Base-by-base conservation (phyloP, 1,140 invertebrate species). In the Goniozus legneri region DNA sequence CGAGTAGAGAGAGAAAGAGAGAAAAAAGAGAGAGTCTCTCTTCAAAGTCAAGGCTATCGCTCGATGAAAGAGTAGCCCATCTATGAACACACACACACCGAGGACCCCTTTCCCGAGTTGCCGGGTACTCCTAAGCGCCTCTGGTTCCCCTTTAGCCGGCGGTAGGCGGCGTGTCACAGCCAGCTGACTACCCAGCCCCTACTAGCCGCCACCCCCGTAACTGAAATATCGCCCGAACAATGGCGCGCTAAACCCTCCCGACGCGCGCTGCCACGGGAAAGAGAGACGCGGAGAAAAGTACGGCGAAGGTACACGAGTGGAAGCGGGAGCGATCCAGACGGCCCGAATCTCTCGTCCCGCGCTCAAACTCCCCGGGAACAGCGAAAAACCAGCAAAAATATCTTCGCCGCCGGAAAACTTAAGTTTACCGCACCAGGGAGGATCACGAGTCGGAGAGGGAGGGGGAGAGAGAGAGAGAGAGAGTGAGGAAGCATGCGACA, bases 161-260 rank as follows among this genome's bases (percentile, higher is more conserved):
- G 56, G 67, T 67, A 66, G 71, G 69, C 65, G 65, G 64, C 71
- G 69, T 69, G 75, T 75, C 75, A 75, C 63, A 68, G 56, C 69
- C 73, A 76, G 72, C 75, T 76, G 73, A 77, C 75, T 75, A 55
- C 56, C 52, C 24, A 56, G 44, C 61, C 56, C 59, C 61, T 49
- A 49, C 56, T 47, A 54, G 47, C 58, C 56, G 49, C 66, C 59
- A 65, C 58, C 59, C 57, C 62, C 60, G 62, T 55, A 39, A 60
- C 62, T 75, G 65, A 75, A 75, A 75, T 75, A 75, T 76, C 63
- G 65, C 67, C 54, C 56, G 67, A 75, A 75, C 71, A 75, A 75
- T 76, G 65, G 67, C 64, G 67, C 48, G 34, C 67, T 52, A 65
- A n/a, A 47, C 50, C 53, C 49, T 35, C 45, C 12, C 33, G 53